Conservation (phyloP, 2,888 invertebrate species). For the Dicyrtoma fusca region DNA sequence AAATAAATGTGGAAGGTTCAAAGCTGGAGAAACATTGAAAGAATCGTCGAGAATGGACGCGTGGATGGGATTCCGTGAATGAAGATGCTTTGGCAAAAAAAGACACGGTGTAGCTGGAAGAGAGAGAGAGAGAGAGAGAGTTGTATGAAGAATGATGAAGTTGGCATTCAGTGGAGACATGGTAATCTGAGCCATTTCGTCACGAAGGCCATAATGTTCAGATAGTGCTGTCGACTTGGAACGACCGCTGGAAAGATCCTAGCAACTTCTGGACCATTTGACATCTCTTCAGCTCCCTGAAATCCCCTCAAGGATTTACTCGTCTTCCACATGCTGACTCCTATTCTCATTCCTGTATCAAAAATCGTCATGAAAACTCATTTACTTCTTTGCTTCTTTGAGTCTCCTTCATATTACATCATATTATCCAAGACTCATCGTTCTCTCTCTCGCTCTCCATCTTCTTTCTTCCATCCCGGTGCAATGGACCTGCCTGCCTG, state of each 20-base stretch:
- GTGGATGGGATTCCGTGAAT: conserved; percentile 38
- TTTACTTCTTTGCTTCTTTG: conserved; percentile 21
- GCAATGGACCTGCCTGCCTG: too few relatives aligned
- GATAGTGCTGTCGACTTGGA: conserved; percentile 50
- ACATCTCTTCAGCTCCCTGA: conserved; percentile 56
- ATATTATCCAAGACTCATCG: conserved; percentile 8
- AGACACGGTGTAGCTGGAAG: neutral
- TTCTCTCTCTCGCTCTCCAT: conserved; percentile 10
- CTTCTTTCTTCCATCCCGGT: neutral
- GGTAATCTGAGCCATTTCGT: conserved; percentile 57
- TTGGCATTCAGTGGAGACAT: conserved; percentile 55
- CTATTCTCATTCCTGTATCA: conserved; percentile 42
- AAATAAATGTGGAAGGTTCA: conserved; percentile 9
- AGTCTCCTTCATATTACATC: conserved; percentile 11
- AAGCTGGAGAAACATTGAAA: neutral
- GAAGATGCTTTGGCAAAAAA: too few relatives aligned
- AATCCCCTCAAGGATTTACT: conserved; percentile 56
- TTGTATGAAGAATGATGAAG: conserved; percentile 15
- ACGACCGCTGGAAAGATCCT: conserved; percentile 48
- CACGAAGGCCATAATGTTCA: conserved; percentile 47
- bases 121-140: neutral
- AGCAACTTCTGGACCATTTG: conserved; percentile 57
- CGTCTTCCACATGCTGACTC: conserved; percentile 51
- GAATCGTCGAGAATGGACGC: conserved; percentile 31
- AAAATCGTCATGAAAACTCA: conserved; percentile 38